Conservation (phyloP, 2,888 invertebrate species). For the Drosophila sordidapex region DNA sequence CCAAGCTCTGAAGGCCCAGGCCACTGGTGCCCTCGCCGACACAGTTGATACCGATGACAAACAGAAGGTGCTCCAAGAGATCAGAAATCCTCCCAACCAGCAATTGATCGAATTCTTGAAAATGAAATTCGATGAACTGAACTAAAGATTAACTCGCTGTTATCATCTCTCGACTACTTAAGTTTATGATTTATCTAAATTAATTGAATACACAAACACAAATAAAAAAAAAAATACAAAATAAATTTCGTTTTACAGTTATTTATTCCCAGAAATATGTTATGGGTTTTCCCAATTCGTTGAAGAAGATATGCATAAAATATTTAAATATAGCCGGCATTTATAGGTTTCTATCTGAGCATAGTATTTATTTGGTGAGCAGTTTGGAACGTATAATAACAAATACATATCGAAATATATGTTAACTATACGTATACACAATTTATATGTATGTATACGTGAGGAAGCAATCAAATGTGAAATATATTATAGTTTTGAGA, state of each 20-base stretch:
- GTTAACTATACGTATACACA: not conserved
- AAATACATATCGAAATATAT: not conserved
- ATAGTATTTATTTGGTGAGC: not conserved
- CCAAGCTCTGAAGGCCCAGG: constrained; percentile 58
- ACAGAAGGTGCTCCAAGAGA: constrained; percentile 61
- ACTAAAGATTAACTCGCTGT: constrained; percentile 33
- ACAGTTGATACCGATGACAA: constrained; percentile 65
- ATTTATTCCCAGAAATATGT: not conserved
- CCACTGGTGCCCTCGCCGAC: constrained; percentile 57
- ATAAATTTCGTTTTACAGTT: not conserved
- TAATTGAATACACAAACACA: constrained; percentile 20
- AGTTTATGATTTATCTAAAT: constrained; percentile 8
- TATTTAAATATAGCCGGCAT: not conserved
- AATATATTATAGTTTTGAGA: not conserved
- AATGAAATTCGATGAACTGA: constrained; percentile 66
- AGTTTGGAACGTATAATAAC: not conserved
- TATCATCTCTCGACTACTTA: constrained; percentile 10
- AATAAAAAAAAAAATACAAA: not conserved
- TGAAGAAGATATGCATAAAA: not conserved
- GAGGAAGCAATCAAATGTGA: not conserved
- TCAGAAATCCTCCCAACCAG: constrained; percentile 63
- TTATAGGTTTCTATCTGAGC: not conserved
- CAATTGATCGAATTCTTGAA: constrained; percentile 67
- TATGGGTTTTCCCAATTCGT: not conserved
- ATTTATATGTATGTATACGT: not conserved